Conservation (phyloP, 2,797 vertebrate species). For the Tokudaia muenninki region DNA sequence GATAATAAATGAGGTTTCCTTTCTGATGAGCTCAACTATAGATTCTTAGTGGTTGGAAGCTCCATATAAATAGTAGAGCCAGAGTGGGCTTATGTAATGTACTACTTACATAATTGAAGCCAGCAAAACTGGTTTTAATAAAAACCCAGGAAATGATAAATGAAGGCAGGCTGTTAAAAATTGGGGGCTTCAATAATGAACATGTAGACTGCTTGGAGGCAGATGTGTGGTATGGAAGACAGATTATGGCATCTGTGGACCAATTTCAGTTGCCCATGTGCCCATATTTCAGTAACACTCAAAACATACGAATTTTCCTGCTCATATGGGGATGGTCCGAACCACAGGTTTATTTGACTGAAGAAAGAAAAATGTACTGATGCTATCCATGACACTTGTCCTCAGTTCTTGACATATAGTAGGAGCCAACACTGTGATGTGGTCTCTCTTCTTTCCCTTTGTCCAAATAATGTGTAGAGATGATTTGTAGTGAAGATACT, state of each 20-base stretch:
- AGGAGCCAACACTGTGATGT: background rate
- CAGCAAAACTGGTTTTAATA: slow-evolving; percentile 59
- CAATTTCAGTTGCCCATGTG: background rate
- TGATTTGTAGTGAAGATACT: slow-evolving; percentile 53
- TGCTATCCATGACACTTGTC: background rate
- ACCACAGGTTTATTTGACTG: slow-evolving; percentile 38
- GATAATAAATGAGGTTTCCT: slow-evolving; percentile 49
- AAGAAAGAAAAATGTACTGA: slow-evolving; percentile 41
- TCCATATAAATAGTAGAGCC: slow-evolving; percentile 45
- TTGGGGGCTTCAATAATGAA: background rate
- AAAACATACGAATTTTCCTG: background rate
- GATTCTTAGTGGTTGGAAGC: slow-evolving; percentile 52
- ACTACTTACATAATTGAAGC: slow-evolving; percentile 64
- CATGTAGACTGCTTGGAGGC: slow-evolving; percentile 9
- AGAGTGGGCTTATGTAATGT: slow-evolving; percentile 26
- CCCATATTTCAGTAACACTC: slow-evolving; percentile 32
- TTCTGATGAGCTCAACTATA: slow-evolving; percentile 43
- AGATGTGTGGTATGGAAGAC: background rate
- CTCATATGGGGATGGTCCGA: slow-evolving; percentile 18
- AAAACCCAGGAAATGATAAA: slow-evolving; percentile 64
- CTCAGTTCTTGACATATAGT: background rate
- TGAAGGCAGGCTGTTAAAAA: slow-evolving; percentile 55
- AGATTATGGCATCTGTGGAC: background rate
- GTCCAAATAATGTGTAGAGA: slow-evolving; percentile 50
- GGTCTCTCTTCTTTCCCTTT: slow-evolving; percentile 16